Evolutionary conservation across 2,888 invertebrate genomes (phyloP), one percentile per base, ranked within the genome.

Genomic region (Hermodice carunculata): DNA sequence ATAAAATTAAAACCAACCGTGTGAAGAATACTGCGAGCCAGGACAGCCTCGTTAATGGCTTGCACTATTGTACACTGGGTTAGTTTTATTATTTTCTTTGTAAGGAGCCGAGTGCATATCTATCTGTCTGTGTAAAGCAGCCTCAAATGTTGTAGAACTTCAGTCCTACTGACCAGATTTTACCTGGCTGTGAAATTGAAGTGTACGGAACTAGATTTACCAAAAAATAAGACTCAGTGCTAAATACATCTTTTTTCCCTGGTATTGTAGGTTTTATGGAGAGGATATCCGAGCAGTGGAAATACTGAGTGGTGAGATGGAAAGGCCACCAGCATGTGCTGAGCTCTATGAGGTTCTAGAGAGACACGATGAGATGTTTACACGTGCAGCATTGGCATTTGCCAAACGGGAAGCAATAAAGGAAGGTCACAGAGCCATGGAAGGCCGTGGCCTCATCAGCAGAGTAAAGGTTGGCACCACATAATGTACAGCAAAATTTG

Each of bases 301-400:
- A 68, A 82, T 83, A 19, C 67, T 83, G 19, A 64, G 67, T 34
- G 83, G 83, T 2, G 73, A 78, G 22, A 76, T 82, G 5, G 68
- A 69, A 2, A 72, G 69, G 1, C 82, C 83, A 0, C 66, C 44
- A n/a, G 79, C 70, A 29, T 82, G 82, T 64, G 67, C 56, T 0
- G 76, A 73, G 34, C 68, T 83, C 29, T 83, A 82, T 62, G 74
- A 78, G 17, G 79, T 81, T 8, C 63, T 83, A 32, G 74, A 77
- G 14, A 71, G 71, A 32, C 83, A 83, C 59, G 68, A 71, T 37
- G 73, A 75, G n/a, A 73, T 73, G 58, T 81, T 79, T 2, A 63
- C 76, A 37, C 69, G 69, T 46, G 75, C 76, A 17, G 70, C 75
- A 5, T 58, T 76, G 34, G 71, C 67, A 29, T 66, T 77, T 67